Evolutionary conservation across 2,888 invertebrate species (phyloP).

Genomic region (Creontiades dilutus): DNA sequence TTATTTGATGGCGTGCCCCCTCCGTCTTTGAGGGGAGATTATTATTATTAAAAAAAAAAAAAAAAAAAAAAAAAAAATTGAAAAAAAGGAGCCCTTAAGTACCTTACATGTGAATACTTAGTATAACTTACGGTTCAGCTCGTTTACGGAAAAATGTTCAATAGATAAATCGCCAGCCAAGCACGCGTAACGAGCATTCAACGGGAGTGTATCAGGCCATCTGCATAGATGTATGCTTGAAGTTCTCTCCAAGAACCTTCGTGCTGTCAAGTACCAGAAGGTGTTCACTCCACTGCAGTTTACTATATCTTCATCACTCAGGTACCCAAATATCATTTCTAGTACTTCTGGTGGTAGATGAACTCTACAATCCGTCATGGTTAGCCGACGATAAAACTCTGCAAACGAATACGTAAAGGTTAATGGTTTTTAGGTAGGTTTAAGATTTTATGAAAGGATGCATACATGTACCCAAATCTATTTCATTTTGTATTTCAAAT

Average conservation of each 20-base stretch:
- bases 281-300: conserved; percentile 50
- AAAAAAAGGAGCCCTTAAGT: no score
- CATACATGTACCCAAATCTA: no score
- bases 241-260: background rate
- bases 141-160: background rate
- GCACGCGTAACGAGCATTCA: background rate
- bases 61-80: no score
- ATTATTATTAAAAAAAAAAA: no score
- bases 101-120: background rate
- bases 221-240: conserved; percentile 27
- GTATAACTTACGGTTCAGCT: conserved; percentile 13
- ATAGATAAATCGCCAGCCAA: conserved; percentile 17
- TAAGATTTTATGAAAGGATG: no score
- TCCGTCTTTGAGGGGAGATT: no score
- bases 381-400: background rate
- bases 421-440: background rate
- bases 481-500: no score
- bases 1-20: no score
- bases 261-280: conserved; percentile 48
- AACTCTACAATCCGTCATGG: background rate
- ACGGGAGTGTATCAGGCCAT: conserved; percentile 23
- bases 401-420: background rate
- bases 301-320: conserved; percentile 49
- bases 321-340: conserved; percentile 31
- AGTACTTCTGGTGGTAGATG: conserved; percentile 44